Percentiles rank a stretch among this genome's conserved stretches.
These are phyloP conservation scores for Auanema sp. DNA, from an alignment of 2,888 invertebrate species.

Conservation along the genomic window DNA sequence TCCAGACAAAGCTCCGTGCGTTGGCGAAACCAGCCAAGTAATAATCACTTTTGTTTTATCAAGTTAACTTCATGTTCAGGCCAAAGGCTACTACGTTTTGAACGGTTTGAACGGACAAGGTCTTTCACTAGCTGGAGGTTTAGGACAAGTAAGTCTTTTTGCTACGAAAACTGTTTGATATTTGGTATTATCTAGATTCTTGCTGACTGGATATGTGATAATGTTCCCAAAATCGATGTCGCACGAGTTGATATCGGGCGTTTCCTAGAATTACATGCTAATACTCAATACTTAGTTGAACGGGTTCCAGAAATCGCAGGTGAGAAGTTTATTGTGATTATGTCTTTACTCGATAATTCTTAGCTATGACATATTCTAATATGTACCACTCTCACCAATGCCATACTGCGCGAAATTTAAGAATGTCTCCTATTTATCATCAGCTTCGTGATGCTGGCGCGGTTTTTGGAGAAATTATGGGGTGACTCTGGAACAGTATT, in stretches of 20 bases:
- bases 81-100: slow-evolving; percentile 85
- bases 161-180: too few species aligned
- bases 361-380: slow-evolving; percentile 53
- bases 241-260: slow-evolving; percentile 86
- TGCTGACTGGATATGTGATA: slow-evolving; percentile 20
- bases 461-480: slow-evolving; percentile 95
- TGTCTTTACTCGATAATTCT: slow-evolving; percentile 1
- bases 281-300: slow-evolving; percentile 85
- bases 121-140: slow-evolving; percentile 90
- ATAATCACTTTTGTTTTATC: slow-evolving; percentile 26
- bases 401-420: slow-evolving; percentile 74
- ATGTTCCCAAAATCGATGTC: slow-evolving; percentile 71
- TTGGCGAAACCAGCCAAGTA: slow-evolving; percentile 91
- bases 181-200: not conserved
- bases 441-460: slow-evolving; percentile 87
- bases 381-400: slow-evolving; percentile 83
- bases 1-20: slow-evolving; percentile 92
- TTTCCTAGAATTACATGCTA: slow-evolving; percentile 89
- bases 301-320: slow-evolving; percentile 90
- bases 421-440: slow-evolving; percentile 93
- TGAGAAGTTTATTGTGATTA: slow-evolving; percentile 53
- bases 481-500: slow-evolving; percentile 64
- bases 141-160: slow-evolving; percentile 72
- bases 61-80: slow-evolving; percentile 67
- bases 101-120: slow-evolving; percentile 95